phyloP scores from a whole-genome alignment of 2,113 vertebrate species.

The Muscicapa adusta region DNA sequence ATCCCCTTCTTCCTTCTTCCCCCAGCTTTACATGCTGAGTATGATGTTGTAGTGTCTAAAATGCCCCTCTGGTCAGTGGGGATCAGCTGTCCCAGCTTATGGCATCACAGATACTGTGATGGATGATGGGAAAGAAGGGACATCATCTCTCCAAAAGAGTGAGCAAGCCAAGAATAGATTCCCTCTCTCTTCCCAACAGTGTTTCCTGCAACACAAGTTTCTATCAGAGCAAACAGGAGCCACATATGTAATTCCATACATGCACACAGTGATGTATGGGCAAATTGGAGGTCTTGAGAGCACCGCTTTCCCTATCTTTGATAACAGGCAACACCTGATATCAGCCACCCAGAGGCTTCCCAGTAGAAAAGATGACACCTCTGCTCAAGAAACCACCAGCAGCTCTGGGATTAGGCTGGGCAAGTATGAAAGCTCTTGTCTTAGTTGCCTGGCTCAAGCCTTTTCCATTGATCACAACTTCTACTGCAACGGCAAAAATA shows the following conservation, averaged over 20 bases:
- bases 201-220: not conserved
- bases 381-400: not conserved
- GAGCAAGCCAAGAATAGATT: not conserved
- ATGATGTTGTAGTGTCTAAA: not conserved
- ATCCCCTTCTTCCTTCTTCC: not conserved
- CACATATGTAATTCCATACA: not conserved
- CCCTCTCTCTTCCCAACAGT: not conserved
- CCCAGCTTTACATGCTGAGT: too few relatives aligned
- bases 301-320: not conserved
- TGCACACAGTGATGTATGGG: not conserved
- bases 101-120: not conserved
- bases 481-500: not conserved
- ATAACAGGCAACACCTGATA: not conserved
- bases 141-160: not conserved
- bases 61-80: not conserved
- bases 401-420: not conserved
- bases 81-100: not conserved
- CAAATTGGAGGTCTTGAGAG: not conserved
- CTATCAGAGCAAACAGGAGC: not conserved
- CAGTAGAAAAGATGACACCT: not conserved
- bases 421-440: not conserved
- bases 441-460: not conserved
- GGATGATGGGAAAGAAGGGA: not conserved
- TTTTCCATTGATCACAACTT: not conserved
- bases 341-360: not conserved